phyloP scores from a whole-genome alignment of 1,140 invertebrate genomes.

The Hermetia illucens region DNA sequence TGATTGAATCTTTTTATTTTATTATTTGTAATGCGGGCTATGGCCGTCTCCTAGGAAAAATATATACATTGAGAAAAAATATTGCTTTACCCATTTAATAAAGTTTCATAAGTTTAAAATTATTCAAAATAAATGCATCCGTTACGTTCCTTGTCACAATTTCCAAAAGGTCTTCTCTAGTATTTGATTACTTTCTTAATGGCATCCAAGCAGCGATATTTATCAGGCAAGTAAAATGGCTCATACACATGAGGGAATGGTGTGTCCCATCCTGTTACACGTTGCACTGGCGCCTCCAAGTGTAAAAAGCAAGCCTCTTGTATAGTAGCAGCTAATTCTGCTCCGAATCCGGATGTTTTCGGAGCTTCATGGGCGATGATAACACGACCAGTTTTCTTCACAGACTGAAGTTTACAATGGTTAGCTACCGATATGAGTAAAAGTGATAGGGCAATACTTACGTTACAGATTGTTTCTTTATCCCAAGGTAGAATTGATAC shows the following conservation, averaged over 20 bases:
- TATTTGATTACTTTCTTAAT: slow-evolving; percentile 64
- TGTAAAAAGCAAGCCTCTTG: slow-evolving; percentile 92
- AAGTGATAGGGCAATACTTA: slow-evolving; percentile 32
- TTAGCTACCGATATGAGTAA: not conserved
- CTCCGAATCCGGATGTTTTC: slow-evolving; percentile 85
- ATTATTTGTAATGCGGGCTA: no score
- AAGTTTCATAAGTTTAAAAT: no score
- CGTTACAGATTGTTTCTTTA: slow-evolving; percentile 73
- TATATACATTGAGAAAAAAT: not conserved
- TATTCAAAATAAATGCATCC: slow-evolving; percentile 3
- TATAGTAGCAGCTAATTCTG: slow-evolving; percentile 88
- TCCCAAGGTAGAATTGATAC: slow-evolving; percentile 95
- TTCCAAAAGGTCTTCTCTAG: slow-evolving; percentile 25
- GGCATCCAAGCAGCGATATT: slow-evolving; percentile 79
- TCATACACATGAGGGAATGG: slow-evolving; percentile 96
- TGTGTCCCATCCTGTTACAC: slow-evolving; percentile 94
- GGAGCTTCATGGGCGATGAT: slow-evolving; percentile 95
- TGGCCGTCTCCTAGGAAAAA: no score
- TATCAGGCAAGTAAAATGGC: slow-evolving; percentile 89
- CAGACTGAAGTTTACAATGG: slow-evolving; percentile 55
- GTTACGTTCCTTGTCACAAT: not conserved
- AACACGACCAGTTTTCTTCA: slow-evolving; percentile 83
- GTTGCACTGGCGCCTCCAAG: slow-evolving; percentile 80
- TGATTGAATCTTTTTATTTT: no score
- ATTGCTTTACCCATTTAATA: not conserved